Evolutionary conservation across 2,888 invertebrate species (phyloP).

Genomic region (Tubiluchus corallicola): DNA sequence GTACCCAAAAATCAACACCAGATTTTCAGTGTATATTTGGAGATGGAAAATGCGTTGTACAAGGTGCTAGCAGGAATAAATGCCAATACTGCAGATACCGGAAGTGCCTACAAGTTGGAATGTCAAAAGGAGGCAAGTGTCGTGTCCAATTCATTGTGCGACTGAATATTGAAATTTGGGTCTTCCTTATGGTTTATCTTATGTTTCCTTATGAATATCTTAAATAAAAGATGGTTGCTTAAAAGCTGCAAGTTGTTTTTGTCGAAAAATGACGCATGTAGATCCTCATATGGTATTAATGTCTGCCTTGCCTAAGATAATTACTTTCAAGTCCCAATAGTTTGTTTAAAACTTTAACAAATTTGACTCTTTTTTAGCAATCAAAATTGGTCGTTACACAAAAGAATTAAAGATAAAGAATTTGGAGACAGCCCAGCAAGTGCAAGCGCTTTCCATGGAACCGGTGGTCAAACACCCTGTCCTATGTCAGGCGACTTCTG

Average conservation of each 20-base stretch:
- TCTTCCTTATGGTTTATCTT: too few relatives aligned
- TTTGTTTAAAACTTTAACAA: too few relatives aligned
- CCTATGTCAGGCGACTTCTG: not conserved
- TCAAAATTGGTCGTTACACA: not conserved
- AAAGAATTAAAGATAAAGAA: not conserved
- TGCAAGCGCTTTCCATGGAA: not conserved
- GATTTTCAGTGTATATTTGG: slow-evolving; percentile 1
- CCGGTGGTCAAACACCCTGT: not conserved
- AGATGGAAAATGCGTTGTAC: not conserved
- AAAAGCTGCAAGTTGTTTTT: too few relatives aligned
- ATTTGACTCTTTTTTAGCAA: not conserved
- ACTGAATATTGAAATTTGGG: too few relatives aligned
- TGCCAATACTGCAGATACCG: not conserved
- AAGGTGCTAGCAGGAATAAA: slow-evolving; percentile 1
- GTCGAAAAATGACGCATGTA: too few relatives aligned
- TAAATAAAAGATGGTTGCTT: too few relatives aligned
- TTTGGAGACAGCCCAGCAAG: not conserved
- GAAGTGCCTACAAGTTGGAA: not conserved
- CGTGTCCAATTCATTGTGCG: too few relatives aligned
- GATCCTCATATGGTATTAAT: too few relatives aligned
- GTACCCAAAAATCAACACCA: not conserved
- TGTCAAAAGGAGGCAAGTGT: not conserved
- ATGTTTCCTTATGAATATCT: too few relatives aligned
- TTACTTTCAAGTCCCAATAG: too few relatives aligned
- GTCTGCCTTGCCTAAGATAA: too few relatives aligned